phyloP scores from a whole-genome alignment of 2,888 invertebrate genomes.

The Allolobophora icterica region DNA sequence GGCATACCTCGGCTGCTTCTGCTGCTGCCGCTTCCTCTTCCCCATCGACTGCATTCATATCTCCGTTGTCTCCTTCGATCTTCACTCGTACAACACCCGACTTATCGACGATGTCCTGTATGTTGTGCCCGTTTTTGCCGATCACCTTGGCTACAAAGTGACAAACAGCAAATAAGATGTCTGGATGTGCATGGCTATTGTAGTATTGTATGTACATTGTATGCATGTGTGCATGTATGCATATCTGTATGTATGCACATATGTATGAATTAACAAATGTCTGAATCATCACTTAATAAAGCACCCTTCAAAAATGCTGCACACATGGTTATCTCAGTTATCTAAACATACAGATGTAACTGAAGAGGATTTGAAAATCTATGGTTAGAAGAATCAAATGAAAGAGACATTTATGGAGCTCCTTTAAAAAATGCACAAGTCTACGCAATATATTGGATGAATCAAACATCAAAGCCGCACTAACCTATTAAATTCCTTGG shows the following conservation, averaged over 20 bases:
- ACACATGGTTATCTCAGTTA: not conserved
- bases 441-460: constrained; percentile 13
- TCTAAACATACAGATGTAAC: too few relatives aligned
- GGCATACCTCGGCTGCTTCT: not conserved
- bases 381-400: not conserved
- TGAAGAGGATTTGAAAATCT: too few relatives aligned
- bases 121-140: constrained; percentile 95
- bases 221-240: not conserved
- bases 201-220: not conserved
- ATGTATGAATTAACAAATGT: not conserved
- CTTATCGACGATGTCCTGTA: constrained; percentile 96
- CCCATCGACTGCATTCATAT: not conserved
- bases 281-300: not conserved
- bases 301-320: not conserved
- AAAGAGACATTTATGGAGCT: not conserved
- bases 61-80: constrained; percentile 87
- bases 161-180: not conserved
- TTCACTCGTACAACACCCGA: constrained; percentile 92
- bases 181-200: not conserved
- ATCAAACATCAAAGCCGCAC: constrained; percentile 36
- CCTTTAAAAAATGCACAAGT: not conserved
- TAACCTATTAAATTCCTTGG: constrained; percentile 88
- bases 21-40: not conserved
- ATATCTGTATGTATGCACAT: not conserved
- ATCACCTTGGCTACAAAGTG: constrained; percentile 71